phyloP scores from a whole-genome alignment of 1,140 invertebrate genomes.

The Phortica variegata region DNA sequence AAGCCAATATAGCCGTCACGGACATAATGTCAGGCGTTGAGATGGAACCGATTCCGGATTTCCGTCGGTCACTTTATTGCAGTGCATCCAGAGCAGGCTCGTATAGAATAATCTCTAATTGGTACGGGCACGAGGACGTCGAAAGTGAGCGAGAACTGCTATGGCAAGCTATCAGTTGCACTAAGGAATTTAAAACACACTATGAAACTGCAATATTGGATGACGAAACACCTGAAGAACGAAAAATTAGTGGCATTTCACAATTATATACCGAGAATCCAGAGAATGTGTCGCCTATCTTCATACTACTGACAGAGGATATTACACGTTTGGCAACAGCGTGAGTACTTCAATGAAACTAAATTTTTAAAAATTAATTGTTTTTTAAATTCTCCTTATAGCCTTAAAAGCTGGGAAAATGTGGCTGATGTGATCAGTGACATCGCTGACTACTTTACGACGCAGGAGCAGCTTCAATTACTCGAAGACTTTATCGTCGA shows the following conservation, averaged over 20 bases:
- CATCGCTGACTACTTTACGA: conserved; percentile 57
- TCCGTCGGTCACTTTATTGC: conserved; percentile 63
- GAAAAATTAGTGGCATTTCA: conserved; percentile 40
- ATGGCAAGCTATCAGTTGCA: conserved; percentile 34
- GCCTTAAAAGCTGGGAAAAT: conserved; percentile 47
- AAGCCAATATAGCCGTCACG: conserved; percentile 38
- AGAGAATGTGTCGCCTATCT: conserved; percentile 44
- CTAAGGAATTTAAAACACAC: conserved; percentile 6
- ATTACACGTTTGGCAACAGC: conserved; percentile 17
- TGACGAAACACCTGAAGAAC: not conserved
- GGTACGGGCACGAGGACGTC: conserved; percentile 15
- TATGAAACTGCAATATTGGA: conserved; percentile 26
- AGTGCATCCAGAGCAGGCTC: conserved; percentile 56
- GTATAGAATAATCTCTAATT: conserved; percentile 8
- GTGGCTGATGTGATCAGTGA: conserved; percentile 52
- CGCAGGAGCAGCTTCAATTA: conserved; percentile 49
- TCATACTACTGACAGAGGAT: conserved; percentile 22
- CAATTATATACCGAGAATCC: conserved; percentile 55
- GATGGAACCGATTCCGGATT: conserved; percentile 56
- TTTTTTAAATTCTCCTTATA: conserved; percentile 18
- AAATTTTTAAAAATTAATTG: not conserved
- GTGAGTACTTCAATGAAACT: conserved; percentile 20
- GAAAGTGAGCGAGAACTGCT: conserved; percentile 22
- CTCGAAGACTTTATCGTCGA: conserved; percentile 20
- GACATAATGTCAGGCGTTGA: conserved; percentile 13